Percentiles rank a stretch among this genome's conserved stretches.
Evolutionary conservation across 2,888 invertebrate species (phyloP).

Genomic region (Apamea crenata): DNA sequence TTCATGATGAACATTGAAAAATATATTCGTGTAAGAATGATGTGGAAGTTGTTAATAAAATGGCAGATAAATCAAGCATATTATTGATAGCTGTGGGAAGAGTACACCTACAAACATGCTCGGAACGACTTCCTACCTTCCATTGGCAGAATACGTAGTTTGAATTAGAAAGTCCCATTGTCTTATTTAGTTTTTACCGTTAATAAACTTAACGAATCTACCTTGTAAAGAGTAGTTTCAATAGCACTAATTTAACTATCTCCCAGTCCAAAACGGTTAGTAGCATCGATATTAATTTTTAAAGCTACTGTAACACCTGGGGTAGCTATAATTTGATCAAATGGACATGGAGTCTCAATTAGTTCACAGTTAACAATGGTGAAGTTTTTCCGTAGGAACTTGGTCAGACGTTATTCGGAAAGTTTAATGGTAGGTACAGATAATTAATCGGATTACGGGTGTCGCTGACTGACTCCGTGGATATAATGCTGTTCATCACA

Average conservation of each 20-base stretch:
- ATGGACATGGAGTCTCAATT: conserved; percentile 52
- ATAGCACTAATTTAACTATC: conserved; percentile 28
- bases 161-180: conserved; percentile 25
- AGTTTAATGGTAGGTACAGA: conserved; percentile 39
- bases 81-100: conserved; percentile 5
- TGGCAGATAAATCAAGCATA: not conserved
- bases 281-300: conserved; percentile 31
- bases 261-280: conserved; percentile 14
- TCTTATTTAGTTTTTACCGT: conserved; percentile 17
- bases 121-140: not conserved
- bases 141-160: not conserved
- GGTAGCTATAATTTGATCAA: conserved; percentile 50
- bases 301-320: conserved; percentile 31
- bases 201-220: not conserved
- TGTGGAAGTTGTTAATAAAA: not conserved
- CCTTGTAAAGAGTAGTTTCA: conserved; percentile 13
- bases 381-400: conserved; percentile 58
- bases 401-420: conserved; percentile 39
- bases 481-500: not conserved
- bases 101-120: not conserved
- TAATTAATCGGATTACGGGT: conserved; percentile 41
- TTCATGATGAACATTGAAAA: not conserved
- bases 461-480: not conserved
- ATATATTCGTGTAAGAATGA: accelerated
- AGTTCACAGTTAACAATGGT: conserved; percentile 53